Evolutionary conservation across 2,797 vertebrate species (phyloP).

Genomic region (Eupleurogrammus muticus): DNA sequence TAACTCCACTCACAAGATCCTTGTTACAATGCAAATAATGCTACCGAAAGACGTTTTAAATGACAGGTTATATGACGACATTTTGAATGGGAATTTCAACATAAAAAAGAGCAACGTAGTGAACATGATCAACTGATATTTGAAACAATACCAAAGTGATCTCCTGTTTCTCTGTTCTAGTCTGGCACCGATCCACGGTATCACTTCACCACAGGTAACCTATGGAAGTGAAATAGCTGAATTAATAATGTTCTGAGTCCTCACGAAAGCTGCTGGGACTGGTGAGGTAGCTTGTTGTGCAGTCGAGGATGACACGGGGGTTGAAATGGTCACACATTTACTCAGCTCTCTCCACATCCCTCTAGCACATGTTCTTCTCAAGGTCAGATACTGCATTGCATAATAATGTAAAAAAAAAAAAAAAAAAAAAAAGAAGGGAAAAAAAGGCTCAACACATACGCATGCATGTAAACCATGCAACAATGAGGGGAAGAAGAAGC

Average conservation of each 20-base stretch:
- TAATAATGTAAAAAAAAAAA: constrained; percentile 62
- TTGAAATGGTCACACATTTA: constrained; percentile 78
- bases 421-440: constrained; percentile 3
- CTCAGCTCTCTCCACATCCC: constrained; percentile 68
- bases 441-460: constrained; percentile 27
- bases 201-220: constrained; percentile 1
- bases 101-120: constrained; percentile 2
- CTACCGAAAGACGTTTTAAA: constrained; percentile 45
- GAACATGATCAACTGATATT: neutral
- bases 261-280: constrained; percentile 58
- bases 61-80: constrained; percentile 8
- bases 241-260: constrained; percentile 46
- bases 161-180: neutral
- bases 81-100: constrained; percentile 12
- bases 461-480: constrained; percentile 57
- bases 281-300: constrained; percentile 70
- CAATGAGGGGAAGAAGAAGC: constrained; percentile 57
- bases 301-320: constrained; percentile 80
- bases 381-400: constrained; percentile 80
- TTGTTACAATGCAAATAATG: constrained; percentile 57
- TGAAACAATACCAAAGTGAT: constrained; percentile 8
- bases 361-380: constrained; percentile 75
- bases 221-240: constrained; percentile 41
- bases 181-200: neutral
- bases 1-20: constrained; percentile 63